These are phyloP conservation scores for Chorisops tibialis DNA, from an alignment of 2,888 invertebrate genomes.

Conservation along the genomic window DNA sequence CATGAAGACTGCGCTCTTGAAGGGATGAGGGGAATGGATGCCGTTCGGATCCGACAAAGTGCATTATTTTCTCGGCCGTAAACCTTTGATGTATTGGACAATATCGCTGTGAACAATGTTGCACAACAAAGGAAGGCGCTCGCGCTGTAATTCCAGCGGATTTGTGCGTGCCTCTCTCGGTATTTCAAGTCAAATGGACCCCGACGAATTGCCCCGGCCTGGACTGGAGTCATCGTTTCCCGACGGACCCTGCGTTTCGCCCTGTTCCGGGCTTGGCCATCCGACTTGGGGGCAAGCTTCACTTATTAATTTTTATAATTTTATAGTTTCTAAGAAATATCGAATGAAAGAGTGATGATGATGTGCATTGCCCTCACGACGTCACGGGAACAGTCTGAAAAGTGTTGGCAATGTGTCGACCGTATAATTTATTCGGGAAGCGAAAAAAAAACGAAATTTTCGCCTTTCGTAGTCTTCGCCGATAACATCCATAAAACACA, in stretches of 20 bases:
- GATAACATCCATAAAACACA: too few species aligned
- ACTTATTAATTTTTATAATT: conserved; percentile 35
- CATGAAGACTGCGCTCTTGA: conserved; percentile 22
- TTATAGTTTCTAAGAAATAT: conserved; percentile 32
- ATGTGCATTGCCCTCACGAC: conserved; percentile 15
- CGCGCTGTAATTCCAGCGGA: conserved; percentile 30
- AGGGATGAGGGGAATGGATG: too few species aligned
- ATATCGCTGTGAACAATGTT: conserved; percentile 29
- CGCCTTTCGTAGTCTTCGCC: too few species aligned
- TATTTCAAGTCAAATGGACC: conserved; percentile 35
- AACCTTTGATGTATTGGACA: conserved; percentile 34
- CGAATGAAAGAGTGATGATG: neutral
- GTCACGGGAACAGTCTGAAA: neutral
- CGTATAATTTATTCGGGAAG: conserved; percentile 4
- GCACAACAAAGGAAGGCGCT: conserved; percentile 31
- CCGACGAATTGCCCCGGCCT: conserved; percentile 31
- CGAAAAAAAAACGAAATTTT: neutral
- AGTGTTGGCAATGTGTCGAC: neutral
- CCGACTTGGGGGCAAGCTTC: conserved; percentile 23
- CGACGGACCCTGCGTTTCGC: neutral
- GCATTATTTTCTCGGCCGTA: conserved; percentile 25
- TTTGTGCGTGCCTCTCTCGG: conserved; percentile 32
- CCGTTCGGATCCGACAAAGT: conserved; percentile 17
- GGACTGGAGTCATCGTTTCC: neutral
- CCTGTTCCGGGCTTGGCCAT: neutral